These are phyloP conservation scores for Globia sparganii DNA, from an alignment of 2,888 invertebrate genomes.

Conservation along the genomic window DNA sequence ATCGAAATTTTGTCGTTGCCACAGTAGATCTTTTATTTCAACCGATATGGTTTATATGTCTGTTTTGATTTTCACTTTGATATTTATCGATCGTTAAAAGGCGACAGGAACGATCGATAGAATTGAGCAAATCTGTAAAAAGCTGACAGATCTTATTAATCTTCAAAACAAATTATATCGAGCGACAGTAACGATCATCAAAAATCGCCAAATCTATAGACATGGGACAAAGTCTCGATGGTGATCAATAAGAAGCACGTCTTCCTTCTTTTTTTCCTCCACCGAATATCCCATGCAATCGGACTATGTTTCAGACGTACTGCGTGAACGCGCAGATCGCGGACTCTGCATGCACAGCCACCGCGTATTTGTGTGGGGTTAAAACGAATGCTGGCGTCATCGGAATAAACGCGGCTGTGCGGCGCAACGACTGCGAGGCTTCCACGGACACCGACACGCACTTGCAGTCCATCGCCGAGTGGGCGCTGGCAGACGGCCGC, in stretches of 20 bases:
- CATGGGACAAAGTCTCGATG: background rate
- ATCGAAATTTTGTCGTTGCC: background rate
- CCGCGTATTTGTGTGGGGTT: constrained; percentile 92
- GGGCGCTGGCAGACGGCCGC: constrained; percentile 90
- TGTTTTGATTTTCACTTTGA: background rate
- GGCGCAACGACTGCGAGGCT: constrained; percentile 90
- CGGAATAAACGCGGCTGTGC: constrained; percentile 92
- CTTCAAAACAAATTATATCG: background rate
- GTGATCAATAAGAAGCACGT: background rate
- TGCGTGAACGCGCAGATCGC: constrained; percentile 91
- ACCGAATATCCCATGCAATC: no score
- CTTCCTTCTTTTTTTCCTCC: background rate
- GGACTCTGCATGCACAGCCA: constrained; percentile 93
- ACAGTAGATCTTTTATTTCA: background rate
- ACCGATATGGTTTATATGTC: background rate
- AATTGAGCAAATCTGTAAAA: background rate
- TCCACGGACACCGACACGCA: constrained; percentile 88
- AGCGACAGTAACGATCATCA: background rate
- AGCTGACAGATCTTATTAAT: background rate
- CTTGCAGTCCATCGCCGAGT: constrained; percentile 91
- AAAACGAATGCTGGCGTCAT: constrained; percentile 92
- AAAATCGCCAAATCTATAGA: background rate
- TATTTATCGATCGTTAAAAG: background rate
- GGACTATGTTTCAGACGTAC: no score
- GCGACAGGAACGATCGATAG: background rate